phyloP scores from a whole-genome alignment of 2,797 vertebrate species.

The Hypotaenidia okinawae region DNA sequence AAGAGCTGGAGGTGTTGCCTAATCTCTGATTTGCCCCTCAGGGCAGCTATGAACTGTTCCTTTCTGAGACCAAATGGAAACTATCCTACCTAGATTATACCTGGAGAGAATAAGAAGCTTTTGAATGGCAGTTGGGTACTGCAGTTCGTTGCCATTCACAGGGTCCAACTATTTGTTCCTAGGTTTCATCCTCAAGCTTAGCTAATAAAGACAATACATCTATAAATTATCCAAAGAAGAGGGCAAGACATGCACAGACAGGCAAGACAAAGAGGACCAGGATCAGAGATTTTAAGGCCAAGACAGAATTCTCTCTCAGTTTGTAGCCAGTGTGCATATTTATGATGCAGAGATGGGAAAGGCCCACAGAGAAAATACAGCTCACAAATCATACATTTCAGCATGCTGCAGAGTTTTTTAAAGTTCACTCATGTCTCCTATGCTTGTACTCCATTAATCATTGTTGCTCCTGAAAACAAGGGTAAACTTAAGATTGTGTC shows the following conservation, averaged over 20 bases:
- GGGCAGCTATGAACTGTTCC: neutral
- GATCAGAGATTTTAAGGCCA: conserved; percentile 14
- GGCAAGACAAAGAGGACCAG: neutral
- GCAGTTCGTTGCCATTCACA: neutral
- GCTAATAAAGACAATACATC: neutral
- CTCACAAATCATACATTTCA: conserved; percentile 33
- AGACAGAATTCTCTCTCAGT: neutral
- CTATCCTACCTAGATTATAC: neutral
- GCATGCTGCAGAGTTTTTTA: neutral
- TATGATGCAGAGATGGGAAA: neutral
- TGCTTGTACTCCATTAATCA: conserved; percentile 21
- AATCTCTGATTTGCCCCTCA: neutral
- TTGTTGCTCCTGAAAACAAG: neutral
- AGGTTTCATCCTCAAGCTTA: neutral
- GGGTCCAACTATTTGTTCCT: neutral
- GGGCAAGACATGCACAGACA: neutral
- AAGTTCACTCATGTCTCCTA: conserved; percentile 47
- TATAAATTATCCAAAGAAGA: neutral
- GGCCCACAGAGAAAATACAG: neutral
- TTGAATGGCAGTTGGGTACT: neutral
- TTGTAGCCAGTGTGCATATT: neutral
- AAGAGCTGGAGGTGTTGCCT: neutral
- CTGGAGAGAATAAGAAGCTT: neutral
- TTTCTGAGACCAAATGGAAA: neutral
- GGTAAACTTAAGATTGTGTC: neutral